A percentile compares a stretch with the other conserved stretches of the same genome.
phyloP scores from a whole-genome alignment of 2,888 invertebrate species.

The Cerastoderma edule region DNA sequence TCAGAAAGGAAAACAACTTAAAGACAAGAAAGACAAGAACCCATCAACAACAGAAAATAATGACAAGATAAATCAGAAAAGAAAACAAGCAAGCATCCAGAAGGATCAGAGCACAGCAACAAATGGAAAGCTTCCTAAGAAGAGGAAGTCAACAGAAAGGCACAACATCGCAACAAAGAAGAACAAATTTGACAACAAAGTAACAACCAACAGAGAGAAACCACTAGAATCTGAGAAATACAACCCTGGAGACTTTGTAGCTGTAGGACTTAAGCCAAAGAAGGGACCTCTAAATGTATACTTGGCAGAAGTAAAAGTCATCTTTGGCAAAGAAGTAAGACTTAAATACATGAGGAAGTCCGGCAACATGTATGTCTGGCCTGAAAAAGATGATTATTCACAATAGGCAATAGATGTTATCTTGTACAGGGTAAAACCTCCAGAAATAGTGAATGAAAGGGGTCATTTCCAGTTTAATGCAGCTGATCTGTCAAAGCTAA shows the following conservation, averaged over 20 bases:
- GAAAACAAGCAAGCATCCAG: not conserved
- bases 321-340: conserved; percentile 22
- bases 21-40: not conserved
- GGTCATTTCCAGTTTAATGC: conserved; percentile 34
- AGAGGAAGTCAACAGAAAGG: conserved; percentile 29
- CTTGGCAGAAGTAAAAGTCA: conserved; percentile 36
- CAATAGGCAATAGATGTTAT: conserved; percentile 24
- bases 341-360: conserved; percentile 37
- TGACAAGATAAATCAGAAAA: not conserved
- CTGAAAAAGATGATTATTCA: conserved; percentile 29
- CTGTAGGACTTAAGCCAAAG: conserved; percentile 39
- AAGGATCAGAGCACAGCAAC: not conserved
- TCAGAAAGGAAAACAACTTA: conserved; percentile 18
- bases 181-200: conserved; percentile 7
- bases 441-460: conserved; percentile 42
- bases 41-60: conserved; percentile 21
- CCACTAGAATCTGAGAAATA: not conserved
- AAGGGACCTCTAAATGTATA: conserved; percentile 40
- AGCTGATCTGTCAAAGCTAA: conserved; percentile 21
- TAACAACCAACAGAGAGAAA: conserved; percentile 25
- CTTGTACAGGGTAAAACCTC: conserved; percentile 20
- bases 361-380: conserved; percentile 31
- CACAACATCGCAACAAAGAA: too few species aligned
- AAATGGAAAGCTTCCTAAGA: conserved; percentile 16
- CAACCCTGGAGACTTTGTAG: conserved; percentile 33